phyloP scores from a whole-genome alignment of 2,797 vertebrate genomes.

The Megaceryle alcyon region DNA sequence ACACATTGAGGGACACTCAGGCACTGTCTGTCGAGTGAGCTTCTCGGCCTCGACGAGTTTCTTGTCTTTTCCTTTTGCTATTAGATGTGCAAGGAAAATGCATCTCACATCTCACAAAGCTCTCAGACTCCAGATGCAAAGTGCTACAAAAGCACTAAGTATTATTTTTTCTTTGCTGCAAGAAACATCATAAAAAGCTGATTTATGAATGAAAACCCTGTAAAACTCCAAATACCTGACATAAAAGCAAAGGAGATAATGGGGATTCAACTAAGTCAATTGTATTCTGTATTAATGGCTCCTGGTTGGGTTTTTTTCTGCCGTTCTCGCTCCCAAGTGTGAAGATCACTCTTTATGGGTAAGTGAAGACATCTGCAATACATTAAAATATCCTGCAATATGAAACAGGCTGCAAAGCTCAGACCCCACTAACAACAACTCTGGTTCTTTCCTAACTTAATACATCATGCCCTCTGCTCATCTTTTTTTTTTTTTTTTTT shows the following conservation, averaged over 20 bases:
- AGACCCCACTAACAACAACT: not conserved
- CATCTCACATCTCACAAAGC: not conserved
- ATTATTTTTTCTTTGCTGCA: not conserved
- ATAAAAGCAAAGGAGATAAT: not conserved
- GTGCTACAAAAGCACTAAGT: not conserved
- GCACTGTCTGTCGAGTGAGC: not conserved
- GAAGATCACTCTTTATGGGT: not conserved
- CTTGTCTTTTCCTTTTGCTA: not conserved
- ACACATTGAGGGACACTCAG: not conserved
- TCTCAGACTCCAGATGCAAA: not conserved
- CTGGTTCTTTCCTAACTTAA: not conserved
- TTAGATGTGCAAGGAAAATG: not conserved
- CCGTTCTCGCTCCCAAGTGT: not conserved
- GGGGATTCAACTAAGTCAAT: not conserved
- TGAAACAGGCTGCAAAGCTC: not conserved
- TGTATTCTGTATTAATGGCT: not conserved
- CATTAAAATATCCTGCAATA: not conserved
- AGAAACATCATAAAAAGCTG: not conserved
- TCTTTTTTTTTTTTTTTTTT: not conserved
- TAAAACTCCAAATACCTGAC: not conserved
- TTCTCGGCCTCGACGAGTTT: not conserved
- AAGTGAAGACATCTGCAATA: not conserved
- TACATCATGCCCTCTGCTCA: not conserved
- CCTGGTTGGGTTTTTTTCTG: not conserved
- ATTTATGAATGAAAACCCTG: not conserved